Evolutionary conservation across 2,888 invertebrate genomes (phyloP), one percentile per base, ranked within the genome.

Genomic region (Stramonita haemastoma): DNA sequence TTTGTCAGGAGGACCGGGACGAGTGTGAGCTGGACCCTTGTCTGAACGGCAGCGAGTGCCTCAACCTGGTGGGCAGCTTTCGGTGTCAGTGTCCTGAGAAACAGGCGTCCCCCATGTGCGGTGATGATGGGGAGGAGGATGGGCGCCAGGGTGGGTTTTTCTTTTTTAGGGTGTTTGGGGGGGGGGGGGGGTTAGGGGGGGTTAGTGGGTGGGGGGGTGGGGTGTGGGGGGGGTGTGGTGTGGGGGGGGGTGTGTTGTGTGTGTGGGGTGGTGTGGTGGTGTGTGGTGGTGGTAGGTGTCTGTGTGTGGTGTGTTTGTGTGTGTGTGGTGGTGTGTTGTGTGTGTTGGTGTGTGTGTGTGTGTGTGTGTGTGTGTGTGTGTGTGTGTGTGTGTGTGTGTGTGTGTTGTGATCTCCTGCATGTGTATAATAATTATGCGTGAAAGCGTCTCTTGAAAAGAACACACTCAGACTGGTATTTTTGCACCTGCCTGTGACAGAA

Each of bases 11-110:
- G 77, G 90, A 91, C 46, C 34, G 88, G n/a, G 83, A 91, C 86
- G 91, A 91, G 83, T 91, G 91, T 46, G 6, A 26, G 13, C 77
- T 60, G 19, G 46, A 22, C 0, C 91, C 91, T 5, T 91, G 91
- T 34, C 32, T 73, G 11, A 87, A 91, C 83, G 83, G 70, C n/a
- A 89, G 85, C 34, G 46, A 19, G 26, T 91, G 91, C 85, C 32
- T 32, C 46, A 89, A 91, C 88, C 46, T 79, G 46, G 1, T 17
- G 22, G 91, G 90, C 11, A 79, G 90, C 36, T 91, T 87, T 85
- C 60, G 29, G 56, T 91, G 91, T 57, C 29, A 29, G 57, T 91
- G 91, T 34, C 66, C 66, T 2, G 85, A n/a, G 1, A 87, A 79
- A 4, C 60, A 79, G 60, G 22, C 29, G 29, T 89, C 86, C 8